Base-by-base conservation (phyloP, 2,113 vertebrate genomes). In the Sciurus niger region DNA sequence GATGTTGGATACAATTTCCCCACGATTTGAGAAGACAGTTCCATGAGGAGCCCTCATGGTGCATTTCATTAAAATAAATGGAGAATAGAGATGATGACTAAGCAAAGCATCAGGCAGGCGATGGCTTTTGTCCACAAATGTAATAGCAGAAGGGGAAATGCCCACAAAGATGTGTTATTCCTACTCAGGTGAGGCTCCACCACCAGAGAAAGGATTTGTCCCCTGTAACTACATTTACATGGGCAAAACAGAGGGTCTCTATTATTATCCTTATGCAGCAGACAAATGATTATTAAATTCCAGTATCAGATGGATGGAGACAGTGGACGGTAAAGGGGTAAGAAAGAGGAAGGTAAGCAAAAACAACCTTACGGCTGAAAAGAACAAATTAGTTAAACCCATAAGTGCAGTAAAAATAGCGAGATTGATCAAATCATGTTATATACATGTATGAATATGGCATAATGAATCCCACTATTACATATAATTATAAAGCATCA, bases 221-320 rank as follows among this genome's bases (percentile, higher is more conserved):
- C 87, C 65, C 63, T 65, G 2, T 92, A 89, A 72, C 70, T 90
- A 22, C 68, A 58, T 72, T 76, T 77, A 30, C 30, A 79, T 43
- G 20, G 48, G 55, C 63, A 92, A 94, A 95, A 86, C 10, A 92
- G 24, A 48, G 51, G 60, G 4, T 73, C 16, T 40, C n/a, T 77
- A 14, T 92, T 48, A 55, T 86, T 73, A 85, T 51, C 43, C 46
- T 30, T 24, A 74, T 22, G 32, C 3, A 78, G 1, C 34, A 87
- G 37, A 37, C 9, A 77, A 86, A 96, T 58, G 85, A 79, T 53
- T 82, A 80, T 89, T 82, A 82, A 94, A 87, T 74, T 84, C 6
- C 94, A 22, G 0, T 53, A 60, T 8, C 83, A 6, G 25, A 95
- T 91, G 4, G 11, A 87, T 65, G n/a, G 1, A 53, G 14, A 1